phyloP scores from a whole-genome alignment of 2,888 invertebrate genomes.

The Cephus sareptanus region DNA sequence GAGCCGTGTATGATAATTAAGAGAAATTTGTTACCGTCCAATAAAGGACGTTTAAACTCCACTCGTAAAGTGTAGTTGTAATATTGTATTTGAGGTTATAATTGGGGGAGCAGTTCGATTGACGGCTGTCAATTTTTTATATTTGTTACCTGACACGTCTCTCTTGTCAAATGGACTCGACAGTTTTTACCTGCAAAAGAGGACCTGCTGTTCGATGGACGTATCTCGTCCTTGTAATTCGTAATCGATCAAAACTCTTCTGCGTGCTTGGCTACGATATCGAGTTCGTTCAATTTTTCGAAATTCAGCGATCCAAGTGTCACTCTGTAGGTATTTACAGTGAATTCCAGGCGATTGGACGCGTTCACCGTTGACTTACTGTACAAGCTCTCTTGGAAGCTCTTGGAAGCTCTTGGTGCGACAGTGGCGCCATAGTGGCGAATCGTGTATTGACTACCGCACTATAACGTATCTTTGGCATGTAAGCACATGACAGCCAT shows the following conservation, averaged over 20 bases:
- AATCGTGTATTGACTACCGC: slow-evolving; percentile 26
- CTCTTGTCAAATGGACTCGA: not conserved
- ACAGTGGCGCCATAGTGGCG: slow-evolving; percentile 19
- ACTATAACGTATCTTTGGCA: not conserved
- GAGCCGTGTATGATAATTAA: no score
- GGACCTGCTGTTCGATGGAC: not conserved
- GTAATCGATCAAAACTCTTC: not conserved
- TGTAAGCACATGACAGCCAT: not conserved
- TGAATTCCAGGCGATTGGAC: not conserved
- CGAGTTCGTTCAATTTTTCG: not conserved
- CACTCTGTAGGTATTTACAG: not conserved
- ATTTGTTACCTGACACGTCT: not conserved
- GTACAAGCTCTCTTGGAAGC: not conserved
- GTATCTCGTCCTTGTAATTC: not conserved
- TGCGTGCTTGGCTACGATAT: not conserved
- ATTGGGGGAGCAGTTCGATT: no score
- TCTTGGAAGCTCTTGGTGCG: not conserved
- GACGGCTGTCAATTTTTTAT: not conserved
- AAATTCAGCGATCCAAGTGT: not conserved
- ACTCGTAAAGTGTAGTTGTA: not conserved
- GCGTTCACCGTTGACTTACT: not conserved
- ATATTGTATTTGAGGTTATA: not conserved
- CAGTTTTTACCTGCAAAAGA: not conserved
- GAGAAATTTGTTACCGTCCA: no score
- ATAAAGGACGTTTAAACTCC: no score